Conservation (phyloP, 2,113 vertebrate genomes). For the Nannospalax galili region DNA sequence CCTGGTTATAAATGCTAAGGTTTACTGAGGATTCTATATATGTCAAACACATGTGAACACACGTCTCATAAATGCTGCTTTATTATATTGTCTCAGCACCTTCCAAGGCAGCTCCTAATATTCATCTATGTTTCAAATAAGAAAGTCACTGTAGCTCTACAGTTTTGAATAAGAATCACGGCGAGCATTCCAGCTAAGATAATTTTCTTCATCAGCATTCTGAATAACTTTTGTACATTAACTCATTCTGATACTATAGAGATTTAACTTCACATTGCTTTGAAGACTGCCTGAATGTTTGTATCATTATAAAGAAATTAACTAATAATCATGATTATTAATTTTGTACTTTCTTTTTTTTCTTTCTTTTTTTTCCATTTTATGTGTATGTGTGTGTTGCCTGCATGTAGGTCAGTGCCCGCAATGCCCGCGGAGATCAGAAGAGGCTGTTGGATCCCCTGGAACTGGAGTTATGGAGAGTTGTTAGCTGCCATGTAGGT, state of each 20-base stretch:
- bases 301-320: neutral
- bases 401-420: no score
- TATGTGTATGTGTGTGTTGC: no score
- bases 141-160: neutral
- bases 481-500: no score
- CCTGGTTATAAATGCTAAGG: neutral
- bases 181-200: neutral
- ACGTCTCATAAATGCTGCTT: neutral
- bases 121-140: neutral
- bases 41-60: neutral
- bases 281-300: neutral
- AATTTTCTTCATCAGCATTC: neutral
- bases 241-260: neutral
- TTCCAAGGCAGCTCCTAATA: neutral
- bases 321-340: neutral
- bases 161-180: slow-evolving; percentile 1
- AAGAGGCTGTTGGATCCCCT: no score
- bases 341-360: slow-evolving; percentile 16
- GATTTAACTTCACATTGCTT: neutral
- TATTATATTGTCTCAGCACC: neutral
- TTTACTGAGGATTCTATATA: neutral
- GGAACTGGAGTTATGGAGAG: no score
- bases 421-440: no score
- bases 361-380: no score
- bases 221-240: neutral